These are phyloP conservation scores for Elaphurus davidianus DNA, from an alignment of 2,113 vertebrate genomes.

Conservation along the genomic window DNA sequence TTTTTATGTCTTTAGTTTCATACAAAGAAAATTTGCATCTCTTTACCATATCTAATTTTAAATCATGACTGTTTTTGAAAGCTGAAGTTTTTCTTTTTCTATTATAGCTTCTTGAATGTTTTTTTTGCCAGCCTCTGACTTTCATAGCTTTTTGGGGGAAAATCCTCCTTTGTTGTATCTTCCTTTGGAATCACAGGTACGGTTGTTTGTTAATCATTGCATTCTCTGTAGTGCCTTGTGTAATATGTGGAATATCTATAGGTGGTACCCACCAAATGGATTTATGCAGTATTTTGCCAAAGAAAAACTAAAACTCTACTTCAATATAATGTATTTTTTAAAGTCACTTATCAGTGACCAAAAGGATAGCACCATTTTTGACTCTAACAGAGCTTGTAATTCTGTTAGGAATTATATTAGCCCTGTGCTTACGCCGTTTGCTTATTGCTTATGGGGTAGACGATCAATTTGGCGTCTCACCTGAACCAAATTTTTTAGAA, in stretches of 20 bases:
- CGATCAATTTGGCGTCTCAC: neutral
- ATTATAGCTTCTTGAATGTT: neutral
- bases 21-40: neutral
- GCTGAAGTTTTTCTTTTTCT: neutral
- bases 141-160: neutral
- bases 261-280: neutral
- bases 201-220: neutral
- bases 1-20: neutral
- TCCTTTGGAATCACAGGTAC: neutral
- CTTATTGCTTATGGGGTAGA: neutral
- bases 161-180: neutral
- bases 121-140: neutral
- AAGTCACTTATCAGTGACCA: neutral
- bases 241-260: neutral
- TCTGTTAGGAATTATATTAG: neutral
- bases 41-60: neutral
- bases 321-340: neutral
- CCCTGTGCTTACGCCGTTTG: neutral
- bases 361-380: neutral
- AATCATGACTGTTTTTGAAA: neutral
- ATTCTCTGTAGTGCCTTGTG: neutral
- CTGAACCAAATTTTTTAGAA: constrained; percentile 31
- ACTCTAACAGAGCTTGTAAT: neutral
- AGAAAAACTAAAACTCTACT: neutral
- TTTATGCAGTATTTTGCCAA: neutral